phyloP scores from a whole-genome alignment of 2,888 invertebrate species.

The Drosophila meridiana region DNA sequence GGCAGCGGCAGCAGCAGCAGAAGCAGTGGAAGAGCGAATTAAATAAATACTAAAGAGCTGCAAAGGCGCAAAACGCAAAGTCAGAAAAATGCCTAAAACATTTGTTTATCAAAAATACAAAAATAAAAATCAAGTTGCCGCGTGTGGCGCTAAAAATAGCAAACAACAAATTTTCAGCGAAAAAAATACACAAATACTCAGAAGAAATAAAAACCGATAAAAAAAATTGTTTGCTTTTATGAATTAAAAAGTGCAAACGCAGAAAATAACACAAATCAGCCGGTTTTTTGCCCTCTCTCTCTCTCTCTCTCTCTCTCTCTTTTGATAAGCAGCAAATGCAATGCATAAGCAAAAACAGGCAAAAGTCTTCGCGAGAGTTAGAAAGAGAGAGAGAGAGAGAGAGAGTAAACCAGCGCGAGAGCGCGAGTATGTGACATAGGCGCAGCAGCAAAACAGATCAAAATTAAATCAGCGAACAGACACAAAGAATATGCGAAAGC shows the following conservation, averaged over 20 bases:
- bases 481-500: conserved; percentile 20
- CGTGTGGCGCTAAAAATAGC: conserved; percentile 69
- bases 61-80: conserved; percentile 30
- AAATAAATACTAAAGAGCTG: conserved; percentile 37
- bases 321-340: conserved; percentile 43
- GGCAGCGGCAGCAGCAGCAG: not conserved
- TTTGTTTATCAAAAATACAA: conserved; percentile 54
- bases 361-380: not conserved
- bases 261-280: conserved; percentile 29
- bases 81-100: conserved; percentile 9
- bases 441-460: conserved; percentile 29
- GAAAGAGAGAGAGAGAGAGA: not conserved
- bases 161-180: conserved; percentile 42
- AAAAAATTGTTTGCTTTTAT: conserved; percentile 39
- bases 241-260: conserved; percentile 49
- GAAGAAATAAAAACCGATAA: conserved; percentile 37
- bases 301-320: conserved; percentile 14
- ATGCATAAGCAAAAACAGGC: conserved; percentile 16
- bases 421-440: conserved; percentile 10
- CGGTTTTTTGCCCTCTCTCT: conserved; percentile 32
- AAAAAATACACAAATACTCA: conserved; percentile 29
- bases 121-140: conserved; percentile 33
- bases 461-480: conserved; percentile 36
- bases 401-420: not conserved
- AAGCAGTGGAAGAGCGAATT: conserved; percentile 9